Conservation (phyloP, 2,113 vertebrate genomes). For the Sminthopsis crassicaudata region DNA sequence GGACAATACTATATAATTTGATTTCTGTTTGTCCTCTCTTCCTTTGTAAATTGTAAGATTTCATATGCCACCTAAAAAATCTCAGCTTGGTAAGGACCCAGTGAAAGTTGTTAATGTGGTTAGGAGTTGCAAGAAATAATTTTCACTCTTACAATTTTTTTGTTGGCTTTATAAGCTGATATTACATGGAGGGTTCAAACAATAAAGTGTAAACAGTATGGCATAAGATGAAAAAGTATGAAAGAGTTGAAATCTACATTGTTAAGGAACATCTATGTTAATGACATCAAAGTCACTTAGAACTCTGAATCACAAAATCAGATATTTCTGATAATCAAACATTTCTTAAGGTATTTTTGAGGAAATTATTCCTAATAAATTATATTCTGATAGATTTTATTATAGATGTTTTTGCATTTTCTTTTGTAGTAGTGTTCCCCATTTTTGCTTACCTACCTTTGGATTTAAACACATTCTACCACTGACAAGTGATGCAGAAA, state of each 20-base stretch:
- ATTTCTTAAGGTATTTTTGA: conserved; percentile 27
- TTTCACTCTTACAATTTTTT: neutral
- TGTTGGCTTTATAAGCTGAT: neutral
- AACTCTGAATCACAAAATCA: neutral
- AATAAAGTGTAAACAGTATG: neutral
- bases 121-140: neutral
- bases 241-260: neutral
- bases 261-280: neutral
- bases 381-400: neutral
- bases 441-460: conserved; percentile 90
- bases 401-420: conserved; percentile 48
- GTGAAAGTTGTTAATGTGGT: neutral
- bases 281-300: neutral
- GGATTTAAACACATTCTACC: conserved; percentile 96
- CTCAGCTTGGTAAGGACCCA: neutral
- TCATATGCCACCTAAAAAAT: neutral
- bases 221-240: neutral
- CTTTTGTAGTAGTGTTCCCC: conserved; percentile 83
- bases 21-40: neutral
- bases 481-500: conserved; percentile 90
- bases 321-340: neutral
- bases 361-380: neutral
- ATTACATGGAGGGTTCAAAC: neutral
- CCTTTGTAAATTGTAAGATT: neutral
- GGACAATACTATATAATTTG: neutral